phyloP scores from a whole-genome alignment of 1,140 invertebrate genomes.

The Leptopilina clavipes region DNA sequence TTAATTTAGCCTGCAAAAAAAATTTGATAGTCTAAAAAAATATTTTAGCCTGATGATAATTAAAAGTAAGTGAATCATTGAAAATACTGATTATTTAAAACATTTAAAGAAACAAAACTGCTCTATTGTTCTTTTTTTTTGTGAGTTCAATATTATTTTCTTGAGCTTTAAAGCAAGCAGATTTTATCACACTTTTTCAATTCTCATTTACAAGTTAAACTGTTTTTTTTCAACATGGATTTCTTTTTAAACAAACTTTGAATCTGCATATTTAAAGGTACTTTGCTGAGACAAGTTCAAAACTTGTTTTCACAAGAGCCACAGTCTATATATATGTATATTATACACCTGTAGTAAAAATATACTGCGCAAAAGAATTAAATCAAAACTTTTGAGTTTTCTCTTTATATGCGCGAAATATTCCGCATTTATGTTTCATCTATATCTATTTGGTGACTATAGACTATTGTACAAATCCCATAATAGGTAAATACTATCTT shows the following conservation, averaged over 20 bases:
- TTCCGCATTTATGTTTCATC: not conserved
- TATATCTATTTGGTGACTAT: not conserved
- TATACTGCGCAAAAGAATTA: constrained; percentile 9
- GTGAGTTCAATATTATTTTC: not conserved
- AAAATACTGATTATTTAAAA: no score
- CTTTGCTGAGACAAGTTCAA: not conserved
- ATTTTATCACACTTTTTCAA: not conserved
- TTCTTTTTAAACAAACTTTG: not conserved
- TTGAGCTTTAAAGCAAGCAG: not conserved
- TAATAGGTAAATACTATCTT: not conserved
- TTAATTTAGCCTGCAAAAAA: no score
- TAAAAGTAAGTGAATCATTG: no score
- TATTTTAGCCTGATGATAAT: no score
- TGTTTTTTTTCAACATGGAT: constrained; percentile 4
- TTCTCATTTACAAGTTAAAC: not conserved
- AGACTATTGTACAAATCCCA: not conserved
- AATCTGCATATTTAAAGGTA: constrained; percentile 27
- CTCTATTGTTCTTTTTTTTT: no score
- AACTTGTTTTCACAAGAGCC: not conserved
- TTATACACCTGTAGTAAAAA: not conserved
- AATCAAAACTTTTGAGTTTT: constrained; percentile 11
- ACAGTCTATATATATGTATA: not conserved
- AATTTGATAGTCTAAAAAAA: no score
- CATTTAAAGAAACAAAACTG: no score
- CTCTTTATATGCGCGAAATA: constrained; percentile 8